phyloP scores from a whole-genome alignment of 1,140 invertebrate genomes.

The Papilio glaucus region DNA sequence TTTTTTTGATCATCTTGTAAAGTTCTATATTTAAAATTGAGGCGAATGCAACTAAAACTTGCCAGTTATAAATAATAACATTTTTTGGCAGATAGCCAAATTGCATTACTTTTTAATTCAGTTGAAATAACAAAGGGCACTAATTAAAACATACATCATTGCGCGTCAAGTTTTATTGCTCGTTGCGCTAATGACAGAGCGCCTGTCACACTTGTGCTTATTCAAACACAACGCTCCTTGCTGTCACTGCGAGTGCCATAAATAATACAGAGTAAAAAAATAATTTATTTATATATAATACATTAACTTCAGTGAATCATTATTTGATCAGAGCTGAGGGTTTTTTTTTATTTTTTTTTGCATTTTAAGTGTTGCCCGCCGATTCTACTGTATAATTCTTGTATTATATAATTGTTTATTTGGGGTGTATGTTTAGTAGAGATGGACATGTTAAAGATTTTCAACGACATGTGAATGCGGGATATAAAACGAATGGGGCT shows the following conservation, averaged over 20 bases:
- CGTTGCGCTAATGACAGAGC: conserved; percentile 3
- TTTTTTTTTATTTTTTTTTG: background rate
- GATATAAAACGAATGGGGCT: no score
- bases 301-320: conserved; percentile 5
- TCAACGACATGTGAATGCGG: no score
- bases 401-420: no score
- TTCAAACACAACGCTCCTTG: conserved; percentile 7
- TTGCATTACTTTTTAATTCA: conserved; percentile 24
- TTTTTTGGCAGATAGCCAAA: conserved; percentile 15
- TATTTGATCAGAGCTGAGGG: background rate
- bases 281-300: background rate
- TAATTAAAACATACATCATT: conserved; percentile 36
- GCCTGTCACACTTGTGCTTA: conserved; percentile 22
- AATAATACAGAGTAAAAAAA: conserved; percentile 8
- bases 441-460: no score
- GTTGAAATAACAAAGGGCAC: conserved; percentile 27
- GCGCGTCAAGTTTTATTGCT: conserved; percentile 28
- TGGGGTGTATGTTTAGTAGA: no score
- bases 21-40: conserved; percentile 16
- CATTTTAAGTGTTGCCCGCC: no score
- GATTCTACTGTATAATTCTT: no score
- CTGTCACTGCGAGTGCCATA: background rate
- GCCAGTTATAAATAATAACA: conserved; percentile 2
- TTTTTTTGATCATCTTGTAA: no score
- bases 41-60: conserved; percentile 2